Percentiles rank a stretch among this genome's conserved stretches.
phyloP scores from a whole-genome alignment of 2,888 invertebrate species.

The Quadriops clusia region DNA sequence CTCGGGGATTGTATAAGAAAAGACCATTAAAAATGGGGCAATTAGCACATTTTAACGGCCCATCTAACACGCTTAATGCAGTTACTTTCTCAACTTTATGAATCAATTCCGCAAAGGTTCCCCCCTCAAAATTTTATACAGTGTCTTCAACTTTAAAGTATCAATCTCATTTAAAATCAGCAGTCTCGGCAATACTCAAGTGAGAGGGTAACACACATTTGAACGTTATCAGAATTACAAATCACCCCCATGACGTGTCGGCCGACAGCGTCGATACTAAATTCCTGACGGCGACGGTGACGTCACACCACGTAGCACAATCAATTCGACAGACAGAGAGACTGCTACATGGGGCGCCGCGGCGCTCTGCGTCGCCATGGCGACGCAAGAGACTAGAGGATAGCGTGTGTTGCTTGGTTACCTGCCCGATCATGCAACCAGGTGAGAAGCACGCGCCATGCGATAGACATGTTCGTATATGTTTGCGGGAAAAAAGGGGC shows the following conservation, averaged over 20 bases:
- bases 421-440: conserved; percentile 11
- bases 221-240: conserved; percentile 18
- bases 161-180: too few species aligned
- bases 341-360: conserved; percentile 1
- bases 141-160: too few species aligned
- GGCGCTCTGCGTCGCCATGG: conserved; percentile 11
- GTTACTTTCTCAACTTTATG: too few species aligned
- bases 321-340: background rate
- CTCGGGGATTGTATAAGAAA: too few species aligned
- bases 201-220: conserved; percentile 17
- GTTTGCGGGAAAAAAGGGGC: too few species aligned
- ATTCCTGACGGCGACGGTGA: conserved; percentile 1
- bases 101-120: too few species aligned
- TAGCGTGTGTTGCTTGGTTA: conserved; percentile 12
- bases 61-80: too few species aligned
- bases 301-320: conserved; percentile 9
- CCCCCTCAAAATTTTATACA: too few species aligned
- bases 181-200: conserved; percentile 8
- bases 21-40: too few species aligned
- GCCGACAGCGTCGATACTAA: conserved; percentile 7
- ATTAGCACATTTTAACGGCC: too few species aligned
- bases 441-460: conserved; percentile 4
- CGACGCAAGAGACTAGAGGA: conserved; percentile 8
- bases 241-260: conserved; percentile 16
- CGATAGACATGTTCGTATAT: background rate